Evolutionary conservation across 2,113 vertebrate genomes (phyloP).

Genomic region (Phyllostomus hastatus): DNA sequence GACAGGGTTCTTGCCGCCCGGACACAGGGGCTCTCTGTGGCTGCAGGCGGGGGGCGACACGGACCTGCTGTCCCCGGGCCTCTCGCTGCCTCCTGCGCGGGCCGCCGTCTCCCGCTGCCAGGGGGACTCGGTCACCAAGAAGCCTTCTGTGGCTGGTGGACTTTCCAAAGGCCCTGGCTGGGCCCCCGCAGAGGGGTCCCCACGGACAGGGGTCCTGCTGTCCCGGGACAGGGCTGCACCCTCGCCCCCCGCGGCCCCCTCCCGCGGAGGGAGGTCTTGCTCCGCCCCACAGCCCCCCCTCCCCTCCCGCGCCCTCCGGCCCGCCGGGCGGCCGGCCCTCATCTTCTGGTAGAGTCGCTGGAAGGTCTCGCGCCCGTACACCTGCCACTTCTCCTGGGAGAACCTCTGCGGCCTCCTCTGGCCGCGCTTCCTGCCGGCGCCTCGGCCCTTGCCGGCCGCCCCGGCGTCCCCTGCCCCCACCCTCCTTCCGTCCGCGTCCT

Average conservation of each 20-base stretch:
- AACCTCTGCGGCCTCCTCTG: constrained; percentile 89
- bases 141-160: accelerated
- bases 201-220: not conserved
- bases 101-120: not conserved
- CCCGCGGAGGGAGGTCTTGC: constrained; percentile 13
- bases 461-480: constrained; percentile 73
- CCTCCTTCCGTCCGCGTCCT: constrained; percentile 76
- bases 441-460: constrained; percentile 69
- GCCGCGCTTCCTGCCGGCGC: constrained; percentile 79
- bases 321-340: constrained; percentile 75
- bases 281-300: not conserved
- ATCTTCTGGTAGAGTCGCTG: constrained; percentile 90
- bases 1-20: not conserved
- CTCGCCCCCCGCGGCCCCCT: not conserved
- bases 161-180: not conserved
- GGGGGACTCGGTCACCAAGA: not conserved
- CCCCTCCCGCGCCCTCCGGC: constrained; percentile 56
- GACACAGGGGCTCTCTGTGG: not conserved
- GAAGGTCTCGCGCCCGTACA: constrained; percentile 94
- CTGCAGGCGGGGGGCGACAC: accelerated
- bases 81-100: not conserved
- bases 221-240: not conserved
- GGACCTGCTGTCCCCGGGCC: not conserved
- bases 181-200: not conserved
- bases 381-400: constrained; percentile 96